Conservation (phyloP, 2,888 invertebrate species). For the Agrilus biguttatus region DNA sequence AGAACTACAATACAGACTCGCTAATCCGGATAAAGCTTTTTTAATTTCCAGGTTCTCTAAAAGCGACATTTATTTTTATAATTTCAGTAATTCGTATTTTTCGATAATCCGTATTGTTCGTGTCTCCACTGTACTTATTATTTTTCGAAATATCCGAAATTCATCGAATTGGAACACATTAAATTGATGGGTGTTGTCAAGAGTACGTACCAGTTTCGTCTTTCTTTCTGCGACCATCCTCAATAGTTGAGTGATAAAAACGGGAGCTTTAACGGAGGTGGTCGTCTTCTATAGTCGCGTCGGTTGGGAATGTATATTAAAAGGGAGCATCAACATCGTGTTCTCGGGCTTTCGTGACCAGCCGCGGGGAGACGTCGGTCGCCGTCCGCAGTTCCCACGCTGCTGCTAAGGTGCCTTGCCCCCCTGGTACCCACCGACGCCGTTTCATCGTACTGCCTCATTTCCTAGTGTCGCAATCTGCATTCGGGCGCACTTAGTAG, state of each 20-base stretch:
- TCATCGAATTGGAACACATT: no score
- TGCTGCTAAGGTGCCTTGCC: conserved; percentile 18
- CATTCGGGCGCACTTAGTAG: conserved; percentile 6
- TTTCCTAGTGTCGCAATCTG: conserved; percentile 23
- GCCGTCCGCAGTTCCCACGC: conserved; percentile 26
- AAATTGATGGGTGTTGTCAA: no score
- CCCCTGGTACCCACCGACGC: conserved; percentile 10
- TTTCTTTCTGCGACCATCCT: no score
- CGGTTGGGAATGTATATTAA: conserved; percentile 19
- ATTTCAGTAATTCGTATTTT: no score
- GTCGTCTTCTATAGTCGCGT: conserved; percentile 11
- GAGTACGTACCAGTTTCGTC: no score
- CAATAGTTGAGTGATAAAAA: conserved; percentile 3
- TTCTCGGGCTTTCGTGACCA: conserved; percentile 31
- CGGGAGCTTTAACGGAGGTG: conserved; percentile 17
- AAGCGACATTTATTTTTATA: no score
- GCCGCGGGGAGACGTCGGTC: conserved; percentile 28
- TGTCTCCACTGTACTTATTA: no score
- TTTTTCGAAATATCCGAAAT: no score
- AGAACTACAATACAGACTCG: no score
- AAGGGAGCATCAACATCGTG: conserved; percentile 28
- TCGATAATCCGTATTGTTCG: no score
- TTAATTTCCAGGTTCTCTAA: no score
- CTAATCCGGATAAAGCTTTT: no score
- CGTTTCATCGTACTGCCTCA: conserved; percentile 15